Conservation (phyloP, 2,888 invertebrate species). For the Amblyjoppa fuscipennis region DNA sequence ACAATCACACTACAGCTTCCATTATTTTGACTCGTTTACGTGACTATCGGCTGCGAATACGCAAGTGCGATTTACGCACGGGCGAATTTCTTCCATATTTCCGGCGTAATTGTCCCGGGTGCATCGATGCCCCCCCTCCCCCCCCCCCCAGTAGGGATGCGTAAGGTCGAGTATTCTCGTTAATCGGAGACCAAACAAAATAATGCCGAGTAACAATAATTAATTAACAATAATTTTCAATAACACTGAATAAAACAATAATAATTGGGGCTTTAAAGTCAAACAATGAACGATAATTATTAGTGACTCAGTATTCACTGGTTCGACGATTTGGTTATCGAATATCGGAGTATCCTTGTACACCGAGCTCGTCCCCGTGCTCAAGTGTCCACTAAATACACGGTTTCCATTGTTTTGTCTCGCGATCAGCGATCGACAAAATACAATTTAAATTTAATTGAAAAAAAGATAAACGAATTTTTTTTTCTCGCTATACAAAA, state of each 20-base stretch:
- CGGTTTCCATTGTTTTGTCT: slow-evolving; percentile 17
- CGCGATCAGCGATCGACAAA: background rate
- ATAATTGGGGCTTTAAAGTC: background rate
- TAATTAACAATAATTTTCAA: slow-evolving; percentile 11
- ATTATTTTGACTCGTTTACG: slow-evolving; percentile 24
- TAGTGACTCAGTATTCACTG: background rate
- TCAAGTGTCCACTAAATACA: background rate
- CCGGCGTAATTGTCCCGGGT: background rate
- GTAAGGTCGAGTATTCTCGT: background rate
- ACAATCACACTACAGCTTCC: slow-evolving; percentile 33
- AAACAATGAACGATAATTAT: slow-evolving; percentile 11
- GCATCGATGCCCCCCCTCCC: background rate
- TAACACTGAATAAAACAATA: background rate
- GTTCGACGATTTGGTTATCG: background rate
- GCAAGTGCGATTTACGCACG: background rate
- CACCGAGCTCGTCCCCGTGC: background rate
- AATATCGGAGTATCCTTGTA: background rate
- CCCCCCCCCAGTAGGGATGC: background rate
- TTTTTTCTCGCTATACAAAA: background rate
- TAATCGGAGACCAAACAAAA: background rate
- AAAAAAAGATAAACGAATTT: background rate
- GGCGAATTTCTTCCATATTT: background rate
- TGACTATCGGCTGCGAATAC: background rate
- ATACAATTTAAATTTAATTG: background rate
- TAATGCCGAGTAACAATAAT: background rate